phyloP scores from a whole-genome alignment of 2,113 vertebrate genomes.

The Tonatia bakeri region DNA sequence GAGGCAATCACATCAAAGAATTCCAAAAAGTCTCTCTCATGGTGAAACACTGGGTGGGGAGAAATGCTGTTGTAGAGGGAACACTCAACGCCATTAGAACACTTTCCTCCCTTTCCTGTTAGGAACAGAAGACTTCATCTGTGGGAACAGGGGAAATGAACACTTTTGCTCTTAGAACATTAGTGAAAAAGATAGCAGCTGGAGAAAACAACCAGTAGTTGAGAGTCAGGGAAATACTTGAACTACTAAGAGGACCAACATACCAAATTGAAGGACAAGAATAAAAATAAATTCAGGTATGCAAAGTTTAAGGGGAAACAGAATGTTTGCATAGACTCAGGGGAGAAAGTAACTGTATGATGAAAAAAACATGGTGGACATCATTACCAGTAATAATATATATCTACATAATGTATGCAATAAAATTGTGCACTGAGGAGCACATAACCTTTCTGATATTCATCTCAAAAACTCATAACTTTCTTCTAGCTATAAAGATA shows the following conservation, averaged over 20 bases:
- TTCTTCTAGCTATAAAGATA: neutral
- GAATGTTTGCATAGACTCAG: neutral
- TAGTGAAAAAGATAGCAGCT: neutral
- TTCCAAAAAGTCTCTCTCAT: neutral
- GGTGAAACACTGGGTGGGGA: neutral
- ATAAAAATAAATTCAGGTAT: neutral
- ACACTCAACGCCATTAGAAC: neutral
- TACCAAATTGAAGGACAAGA: neutral
- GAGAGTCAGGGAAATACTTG: neutral
- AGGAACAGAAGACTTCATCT: neutral
- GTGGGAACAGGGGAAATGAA: neutral
- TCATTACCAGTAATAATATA: neutral
- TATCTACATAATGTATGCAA: neutral
- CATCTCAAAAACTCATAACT: neutral
- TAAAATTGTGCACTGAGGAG: neutral
- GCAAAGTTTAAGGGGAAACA: neutral
- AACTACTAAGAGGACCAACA: neutral
- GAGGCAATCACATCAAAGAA: neutral
- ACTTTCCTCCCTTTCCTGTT: neutral
- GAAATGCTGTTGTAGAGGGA: neutral
- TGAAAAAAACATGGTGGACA: neutral
- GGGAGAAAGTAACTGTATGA: neutral
- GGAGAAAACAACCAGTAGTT: neutral
- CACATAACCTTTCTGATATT: neutral
- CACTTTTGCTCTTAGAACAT: neutral